Evolutionary conservation across 2,888 invertebrate species (phyloP).

Genomic region (Acleris literana): DNA sequence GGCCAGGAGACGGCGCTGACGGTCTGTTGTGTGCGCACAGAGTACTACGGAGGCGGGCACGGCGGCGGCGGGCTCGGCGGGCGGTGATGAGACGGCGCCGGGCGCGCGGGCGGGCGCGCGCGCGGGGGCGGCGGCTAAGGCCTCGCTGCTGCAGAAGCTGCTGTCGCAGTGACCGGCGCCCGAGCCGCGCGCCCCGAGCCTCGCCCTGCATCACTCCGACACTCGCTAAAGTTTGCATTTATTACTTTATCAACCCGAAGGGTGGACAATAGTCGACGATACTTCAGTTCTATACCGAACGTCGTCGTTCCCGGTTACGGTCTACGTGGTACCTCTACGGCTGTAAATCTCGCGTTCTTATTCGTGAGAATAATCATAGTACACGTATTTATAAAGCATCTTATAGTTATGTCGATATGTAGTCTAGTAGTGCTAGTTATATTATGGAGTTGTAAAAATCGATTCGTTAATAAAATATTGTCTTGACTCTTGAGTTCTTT

Average conservation of each 20-base stretch:
- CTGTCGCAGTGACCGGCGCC: conserved; percentile 87
- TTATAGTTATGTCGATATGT: conserved; percentile 54
- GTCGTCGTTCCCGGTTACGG: conserved; percentile 61
- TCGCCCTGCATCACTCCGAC: conserved; percentile 29
- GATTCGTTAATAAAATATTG: conserved; percentile 57
- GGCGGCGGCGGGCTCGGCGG: conserved; percentile 65
- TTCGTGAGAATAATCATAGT: conserved; percentile 66
- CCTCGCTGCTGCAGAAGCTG: conserved; percentile 93
- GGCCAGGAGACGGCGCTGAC: not conserved
- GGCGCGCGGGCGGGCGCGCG: conserved; percentile 46
- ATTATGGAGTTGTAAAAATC: conserved; percentile 71
- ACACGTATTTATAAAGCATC: conserved; percentile 71
- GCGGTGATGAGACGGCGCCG: conserved; percentile 57
- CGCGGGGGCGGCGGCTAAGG: conserved; percentile 76
- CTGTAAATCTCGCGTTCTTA: conserved; percentile 66
- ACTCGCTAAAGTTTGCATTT: conserved; percentile 67
- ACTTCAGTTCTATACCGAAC: conserved; percentile 57
- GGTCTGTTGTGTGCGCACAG: conserved; percentile 52
- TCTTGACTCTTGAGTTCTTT: conserved; percentile 60
- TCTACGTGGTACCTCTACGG: conserved; percentile 78
- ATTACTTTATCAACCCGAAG: conserved; percentile 60
- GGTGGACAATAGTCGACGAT: conserved; percentile 55
- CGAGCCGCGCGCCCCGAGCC: conserved; percentile 40
- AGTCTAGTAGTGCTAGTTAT: conserved; percentile 78
- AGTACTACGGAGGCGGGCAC: conserved; percentile 81